These are phyloP conservation scores for Cheilinus undulatus DNA, from an alignment of 2,113 vertebrate species.

Conservation along the genomic window DNA sequence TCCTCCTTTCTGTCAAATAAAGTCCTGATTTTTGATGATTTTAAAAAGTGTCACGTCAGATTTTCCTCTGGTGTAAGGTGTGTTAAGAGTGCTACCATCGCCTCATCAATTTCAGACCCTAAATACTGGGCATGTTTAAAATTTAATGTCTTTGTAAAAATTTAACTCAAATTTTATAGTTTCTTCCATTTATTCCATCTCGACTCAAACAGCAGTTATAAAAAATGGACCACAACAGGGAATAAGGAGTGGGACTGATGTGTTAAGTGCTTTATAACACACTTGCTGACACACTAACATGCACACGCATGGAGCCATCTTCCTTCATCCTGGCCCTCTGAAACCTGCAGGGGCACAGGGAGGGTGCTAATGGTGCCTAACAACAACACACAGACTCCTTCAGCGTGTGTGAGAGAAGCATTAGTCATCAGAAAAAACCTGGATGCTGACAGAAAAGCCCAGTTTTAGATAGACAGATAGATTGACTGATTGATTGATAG, in stretches of 20 bases:
- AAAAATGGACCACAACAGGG: not conserved
- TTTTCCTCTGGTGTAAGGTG: no score
- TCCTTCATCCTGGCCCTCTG: conserved; percentile 10
- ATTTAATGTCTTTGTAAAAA: no score
- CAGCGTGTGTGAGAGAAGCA: conserved; percentile 2
- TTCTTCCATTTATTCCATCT: not conserved
- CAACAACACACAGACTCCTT: conserved; percentile 14
- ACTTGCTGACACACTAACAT: not conserved
- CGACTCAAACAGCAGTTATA: not conserved
- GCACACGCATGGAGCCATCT: not conserved
- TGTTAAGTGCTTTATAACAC: conserved; percentile 44
- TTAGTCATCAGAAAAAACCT: conserved; percentile 22
- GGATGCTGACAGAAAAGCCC: not conserved
- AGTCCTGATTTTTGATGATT: no score
- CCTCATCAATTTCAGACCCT: no score
- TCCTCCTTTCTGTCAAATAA: no score
- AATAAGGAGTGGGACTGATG: conserved; percentile 20
- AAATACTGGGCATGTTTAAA: no score
- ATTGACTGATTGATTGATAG: not conserved
- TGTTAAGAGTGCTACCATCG: no score
- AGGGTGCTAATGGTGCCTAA: conserved; percentile 58
- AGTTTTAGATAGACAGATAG: not conserved
- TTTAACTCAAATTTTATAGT: no score
- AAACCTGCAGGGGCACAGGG: conserved; percentile 32
- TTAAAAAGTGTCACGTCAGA: no score